phyloP scores from a whole-genome alignment of 2,888 invertebrate genomes.

The Orchesella flavescens region DNA sequence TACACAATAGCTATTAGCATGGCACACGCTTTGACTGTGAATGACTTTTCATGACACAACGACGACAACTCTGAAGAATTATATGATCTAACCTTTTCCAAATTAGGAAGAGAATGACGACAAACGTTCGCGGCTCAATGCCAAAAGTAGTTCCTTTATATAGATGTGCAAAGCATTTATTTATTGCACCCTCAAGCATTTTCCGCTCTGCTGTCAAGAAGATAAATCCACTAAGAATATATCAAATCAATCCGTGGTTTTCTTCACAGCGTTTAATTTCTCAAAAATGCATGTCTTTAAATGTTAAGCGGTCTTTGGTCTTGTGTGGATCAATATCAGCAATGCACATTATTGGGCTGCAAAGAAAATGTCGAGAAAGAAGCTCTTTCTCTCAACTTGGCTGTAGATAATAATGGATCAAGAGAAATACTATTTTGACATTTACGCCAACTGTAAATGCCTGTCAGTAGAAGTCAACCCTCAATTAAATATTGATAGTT shows the following conservation, averaged over 20 bases:
- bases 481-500: constrained; percentile 2
- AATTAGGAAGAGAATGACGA: constrained; percentile 41
- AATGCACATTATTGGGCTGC: constrained; percentile 9
- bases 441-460: constrained; percentile 59
- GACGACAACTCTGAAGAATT: constrained; percentile 41
- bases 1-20: constrained; percentile 57
- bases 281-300: constrained; percentile 33
- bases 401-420: constrained; percentile 26
- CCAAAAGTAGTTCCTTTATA: constrained; percentile 22
- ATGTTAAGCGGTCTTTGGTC: constrained; percentile 27
- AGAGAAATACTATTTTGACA: constrained; percentile 56
- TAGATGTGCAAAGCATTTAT: background rate
- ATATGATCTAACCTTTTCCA: constrained; percentile 51
- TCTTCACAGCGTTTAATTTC: constrained; percentile 55
- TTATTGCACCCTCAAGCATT: constrained; percentile 20
- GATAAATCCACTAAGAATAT: constrained; percentile 45
- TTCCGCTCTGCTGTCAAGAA: constrained; percentile 50
- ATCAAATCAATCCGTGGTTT: constrained; percentile 47
- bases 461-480: background rate
- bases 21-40: constrained; percentile 57
- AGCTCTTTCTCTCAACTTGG: constrained; percentile 6
- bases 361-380: constrained; percentile 38
- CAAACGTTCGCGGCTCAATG: constrained; percentile 16
- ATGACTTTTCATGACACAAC: constrained; percentile 48
- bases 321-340: background rate